A percentile compares a stretch with the other conserved stretches of the same genome.
These are phyloP conservation scores for Nyctibius bracteatus DNA, from an alignment of 2,113 vertebrate species.

Conservation along the genomic window DNA sequence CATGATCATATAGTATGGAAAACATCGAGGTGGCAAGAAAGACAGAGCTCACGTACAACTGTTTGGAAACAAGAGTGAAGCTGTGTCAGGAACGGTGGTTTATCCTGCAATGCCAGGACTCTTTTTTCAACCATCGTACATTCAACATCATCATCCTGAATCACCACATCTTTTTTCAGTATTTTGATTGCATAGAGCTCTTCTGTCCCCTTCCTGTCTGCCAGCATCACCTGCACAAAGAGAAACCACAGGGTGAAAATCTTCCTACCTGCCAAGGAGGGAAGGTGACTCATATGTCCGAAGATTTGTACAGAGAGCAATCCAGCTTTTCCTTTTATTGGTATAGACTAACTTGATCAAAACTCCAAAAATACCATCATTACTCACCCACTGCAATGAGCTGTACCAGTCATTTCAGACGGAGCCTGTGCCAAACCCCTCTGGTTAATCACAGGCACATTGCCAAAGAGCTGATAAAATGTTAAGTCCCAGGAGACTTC, in stretches of 20 bases:
- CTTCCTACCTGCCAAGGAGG: neutral
- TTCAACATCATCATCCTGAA: slow-evolving; percentile 97
- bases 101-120: slow-evolving; percentile 90
- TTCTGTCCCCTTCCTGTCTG: slow-evolving; percentile 91
- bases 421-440: neutral
- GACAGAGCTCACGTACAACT: slow-evolving; percentile 76
- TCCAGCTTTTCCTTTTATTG: neutral
- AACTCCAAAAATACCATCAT: neutral
- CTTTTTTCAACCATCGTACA: slow-evolving; percentile 98
- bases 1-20: rapidly evolving
- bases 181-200: slow-evolving; percentile 97
- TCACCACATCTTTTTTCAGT: slow-evolving; percentile 98
- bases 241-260: neutral
- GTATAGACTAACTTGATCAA: neutral
- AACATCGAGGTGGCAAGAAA: neutral
- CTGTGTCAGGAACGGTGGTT: slow-evolving; percentile 92
- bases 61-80: slow-evolving; percentile 99
- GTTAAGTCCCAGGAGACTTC: neutral
- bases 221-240: slow-evolving; percentile 88
- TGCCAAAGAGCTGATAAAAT: neutral
- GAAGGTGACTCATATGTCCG: neutral
- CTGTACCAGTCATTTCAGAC: neutral
- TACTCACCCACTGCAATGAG: neutral
- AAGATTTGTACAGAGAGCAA: neutral
- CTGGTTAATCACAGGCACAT: neutral